Percentiles rank a stretch among this genome's conserved stretches.
phyloP scores from a whole-genome alignment of 2,888 invertebrate genomes.

The Trissoscelio sp. region DNA sequence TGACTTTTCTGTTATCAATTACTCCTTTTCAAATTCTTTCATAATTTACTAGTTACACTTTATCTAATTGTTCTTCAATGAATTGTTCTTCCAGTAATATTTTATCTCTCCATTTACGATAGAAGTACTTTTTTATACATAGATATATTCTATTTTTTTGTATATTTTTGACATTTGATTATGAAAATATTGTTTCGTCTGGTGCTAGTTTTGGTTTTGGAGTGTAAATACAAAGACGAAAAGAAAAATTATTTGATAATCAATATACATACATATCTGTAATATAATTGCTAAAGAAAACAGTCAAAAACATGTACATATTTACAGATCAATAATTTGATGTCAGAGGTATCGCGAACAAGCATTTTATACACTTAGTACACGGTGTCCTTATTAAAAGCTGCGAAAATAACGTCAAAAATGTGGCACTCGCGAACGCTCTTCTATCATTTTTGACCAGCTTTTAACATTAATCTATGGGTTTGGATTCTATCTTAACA shows the following conservation, averaged over 20 bases:
- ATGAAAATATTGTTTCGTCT: constrained; percentile 40
- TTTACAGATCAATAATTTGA: constrained; percentile 29
- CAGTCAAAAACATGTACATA: constrained; percentile 19
- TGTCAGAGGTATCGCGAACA: background rate
- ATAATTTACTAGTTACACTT: background rate
- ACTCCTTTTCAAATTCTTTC: background rate
- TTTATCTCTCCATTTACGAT: constrained; percentile 39
- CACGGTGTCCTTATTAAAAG: background rate
- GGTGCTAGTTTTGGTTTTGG: constrained; percentile 26
- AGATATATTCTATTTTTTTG: background rate
- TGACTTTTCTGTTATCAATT: background rate
- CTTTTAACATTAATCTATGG: too few species aligned
- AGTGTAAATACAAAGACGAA: constrained; percentile 26
- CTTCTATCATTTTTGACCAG: too few species aligned
- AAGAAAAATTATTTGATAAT: background rate
- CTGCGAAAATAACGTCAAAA: background rate
- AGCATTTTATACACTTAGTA: background rate
- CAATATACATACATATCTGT: constrained; percentile 3
- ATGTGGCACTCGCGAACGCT: too few species aligned
- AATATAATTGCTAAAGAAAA: background rate
- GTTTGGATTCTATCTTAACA: too few species aligned
- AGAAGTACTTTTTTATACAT: constrained; percentile 22
- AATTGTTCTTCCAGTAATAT: constrained; percentile 33
- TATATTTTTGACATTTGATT: constrained; percentile 12
- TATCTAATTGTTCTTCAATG: background rate